phyloP scores from a whole-genome alignment of 2,888 invertebrate genomes.

The Serripes groenlandicus region DNA sequence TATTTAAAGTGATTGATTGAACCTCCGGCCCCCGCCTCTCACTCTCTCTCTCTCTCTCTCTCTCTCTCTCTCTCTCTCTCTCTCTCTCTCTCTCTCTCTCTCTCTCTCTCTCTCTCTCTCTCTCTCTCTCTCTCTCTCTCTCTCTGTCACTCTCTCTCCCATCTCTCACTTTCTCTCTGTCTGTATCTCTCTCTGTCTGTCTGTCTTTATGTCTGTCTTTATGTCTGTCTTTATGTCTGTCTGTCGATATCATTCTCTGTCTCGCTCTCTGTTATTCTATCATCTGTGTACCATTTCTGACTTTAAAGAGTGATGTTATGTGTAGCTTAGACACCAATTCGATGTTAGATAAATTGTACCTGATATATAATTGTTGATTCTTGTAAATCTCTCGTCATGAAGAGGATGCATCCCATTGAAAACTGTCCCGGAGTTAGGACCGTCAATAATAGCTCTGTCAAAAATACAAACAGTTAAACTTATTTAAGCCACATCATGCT shows the following conservation, averaged over 20 bases:
- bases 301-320: too few species aligned
- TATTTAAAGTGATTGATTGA: too few species aligned
- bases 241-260: too few species aligned
- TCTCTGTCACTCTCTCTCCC: not conserved
- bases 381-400: slow-evolving; percentile 29
- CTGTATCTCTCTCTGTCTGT: too few species aligned
- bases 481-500: too few species aligned
- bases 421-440: slow-evolving; percentile 46
- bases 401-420: slow-evolving; percentile 50
- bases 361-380: slow-evolving; percentile 44
- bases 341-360: slow-evolving; percentile 32
- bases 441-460: slow-evolving; percentile 47
- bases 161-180: too few species aligned
- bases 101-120: not conserved
- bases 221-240: too few species aligned
- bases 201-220: too few species aligned
- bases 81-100: not conserved
- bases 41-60: not conserved
- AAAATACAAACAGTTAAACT: too few species aligned
- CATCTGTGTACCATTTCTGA: not conserved
- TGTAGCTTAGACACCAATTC: too few species aligned
- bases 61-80: not conserved
- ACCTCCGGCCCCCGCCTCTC: too few species aligned
- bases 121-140: not conserved
- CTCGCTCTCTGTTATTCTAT: not conserved